Evolutionary conservation across 2,113 vertebrate genomes (phyloP).

Genomic region (Datnioides undecimradiatus): DNA sequence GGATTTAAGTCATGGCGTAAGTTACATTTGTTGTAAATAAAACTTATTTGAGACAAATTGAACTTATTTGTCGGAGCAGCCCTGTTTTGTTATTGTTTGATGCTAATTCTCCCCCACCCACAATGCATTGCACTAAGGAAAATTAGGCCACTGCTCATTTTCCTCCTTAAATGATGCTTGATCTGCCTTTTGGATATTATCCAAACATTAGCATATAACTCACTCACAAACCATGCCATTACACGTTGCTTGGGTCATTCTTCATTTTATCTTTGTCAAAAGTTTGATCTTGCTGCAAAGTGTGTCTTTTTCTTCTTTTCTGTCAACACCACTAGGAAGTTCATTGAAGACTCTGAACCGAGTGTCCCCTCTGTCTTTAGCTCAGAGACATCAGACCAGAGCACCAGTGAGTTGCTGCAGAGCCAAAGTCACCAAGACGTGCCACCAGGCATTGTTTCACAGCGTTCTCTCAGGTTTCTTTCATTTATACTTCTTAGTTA

Average conservation of each 20-base stretch:
- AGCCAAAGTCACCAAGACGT: not conserved
- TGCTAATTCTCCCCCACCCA: not conserved
- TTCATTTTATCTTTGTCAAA: not conserved
- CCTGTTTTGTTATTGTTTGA: not conserved
- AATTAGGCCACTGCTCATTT: not conserved
- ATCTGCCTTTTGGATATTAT: constrained; percentile 2
- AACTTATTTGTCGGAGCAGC: not conserved
- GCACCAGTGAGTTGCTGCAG: not conserved
- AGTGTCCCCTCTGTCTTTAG: not conserved
- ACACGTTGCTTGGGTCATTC: not conserved
- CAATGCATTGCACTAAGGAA: not conserved
- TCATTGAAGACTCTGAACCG: not conserved
- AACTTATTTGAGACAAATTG: no score
- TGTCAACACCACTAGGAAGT: not conserved
- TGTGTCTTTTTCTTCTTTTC: not conserved
- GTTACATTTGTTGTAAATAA: no score
- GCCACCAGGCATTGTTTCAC: no score
- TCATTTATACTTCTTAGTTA: not conserved
- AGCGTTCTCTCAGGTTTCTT: not conserved
- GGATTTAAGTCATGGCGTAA: no score
- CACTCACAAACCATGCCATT: not conserved
- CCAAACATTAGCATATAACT: constrained; percentile 24
- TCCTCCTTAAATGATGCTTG: not conserved
- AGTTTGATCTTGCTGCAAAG: not conserved
- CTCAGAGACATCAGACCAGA: constrained; percentile 12